These are phyloP conservation scores for Danio albolineatus DNA, from an alignment of 2,797 vertebrate genomes.

Conservation along the genomic window DNA sequence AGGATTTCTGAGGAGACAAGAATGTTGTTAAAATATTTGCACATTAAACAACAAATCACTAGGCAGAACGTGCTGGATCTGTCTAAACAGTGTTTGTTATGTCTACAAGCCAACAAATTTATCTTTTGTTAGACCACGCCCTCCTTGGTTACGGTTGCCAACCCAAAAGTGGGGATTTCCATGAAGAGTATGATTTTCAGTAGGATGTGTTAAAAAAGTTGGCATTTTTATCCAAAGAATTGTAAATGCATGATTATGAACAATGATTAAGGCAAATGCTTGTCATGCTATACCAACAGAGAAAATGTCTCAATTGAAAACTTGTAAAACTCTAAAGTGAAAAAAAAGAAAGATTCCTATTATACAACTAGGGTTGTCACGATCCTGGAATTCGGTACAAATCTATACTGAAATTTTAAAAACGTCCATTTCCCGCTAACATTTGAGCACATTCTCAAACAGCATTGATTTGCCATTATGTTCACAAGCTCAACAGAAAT, in stretches of 20 bases:
- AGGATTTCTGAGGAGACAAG: conserved; percentile 77
- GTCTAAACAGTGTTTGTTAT: neutral
- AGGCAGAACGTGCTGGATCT: conserved; percentile 18
- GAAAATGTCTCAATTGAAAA: neutral
- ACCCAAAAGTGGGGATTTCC: conserved; percentile 3
- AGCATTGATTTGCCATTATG: too few relatives aligned
- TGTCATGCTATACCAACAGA: neutral
- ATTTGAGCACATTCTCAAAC: too few relatives aligned
- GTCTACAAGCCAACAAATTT: neutral
- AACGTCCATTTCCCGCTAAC: too few relatives aligned
- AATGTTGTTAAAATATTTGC: neutral
- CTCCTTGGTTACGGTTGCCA: neutral
- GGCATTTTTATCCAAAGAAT: neutral
- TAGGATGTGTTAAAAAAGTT: neutral
- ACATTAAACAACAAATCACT: neutral
- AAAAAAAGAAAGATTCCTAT: neutral
- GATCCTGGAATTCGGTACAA: too few relatives aligned
- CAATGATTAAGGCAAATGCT: neutral
- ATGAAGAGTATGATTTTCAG: neutral
- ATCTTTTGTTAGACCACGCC: neutral
- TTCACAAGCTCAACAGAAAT: too few relatives aligned
- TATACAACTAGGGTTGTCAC: too few relatives aligned
- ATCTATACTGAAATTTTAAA: too few relatives aligned
- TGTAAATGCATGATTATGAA: too few relatives aligned
- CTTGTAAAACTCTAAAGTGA: neutral